These are phyloP conservation scores for Eristalis pertinax DNA, from an alignment of 2,888 invertebrate genomes.

Conservation along the genomic window DNA sequence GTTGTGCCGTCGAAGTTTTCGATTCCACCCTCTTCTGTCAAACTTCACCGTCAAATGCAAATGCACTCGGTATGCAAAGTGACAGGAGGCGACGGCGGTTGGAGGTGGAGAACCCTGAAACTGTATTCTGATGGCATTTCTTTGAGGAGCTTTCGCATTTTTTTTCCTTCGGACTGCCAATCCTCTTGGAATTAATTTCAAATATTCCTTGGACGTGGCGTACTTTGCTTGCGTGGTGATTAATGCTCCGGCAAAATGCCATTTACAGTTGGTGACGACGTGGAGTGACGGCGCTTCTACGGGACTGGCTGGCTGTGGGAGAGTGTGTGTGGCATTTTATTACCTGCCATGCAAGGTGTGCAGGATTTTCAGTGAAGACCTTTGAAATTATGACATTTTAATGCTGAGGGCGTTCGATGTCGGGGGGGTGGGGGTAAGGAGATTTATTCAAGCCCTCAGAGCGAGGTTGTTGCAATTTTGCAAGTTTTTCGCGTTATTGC, in stretches of 20 bases:
- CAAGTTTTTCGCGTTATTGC: slow-evolving; percentile 3
- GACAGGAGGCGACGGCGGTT: background rate
- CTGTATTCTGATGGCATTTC: background rate
- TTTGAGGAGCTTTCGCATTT: background rate
- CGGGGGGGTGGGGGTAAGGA: background rate
- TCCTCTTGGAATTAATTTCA: background rate
- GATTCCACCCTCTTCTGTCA: background rate
- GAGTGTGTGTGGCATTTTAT: slow-evolving; percentile 52
- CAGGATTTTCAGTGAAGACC: slow-evolving; percentile 31
- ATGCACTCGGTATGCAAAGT: slow-evolving; percentile 51
- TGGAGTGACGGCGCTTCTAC: slow-evolving; percentile 31
- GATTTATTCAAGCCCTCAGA: background rate
- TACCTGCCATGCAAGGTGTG: slow-evolving; percentile 35
- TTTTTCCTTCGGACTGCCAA: background rate
- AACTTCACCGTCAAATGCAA: slow-evolving; percentile 50
- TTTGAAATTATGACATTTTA: slow-evolving; percentile 64
- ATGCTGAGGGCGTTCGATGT: slow-evolving; percentile 6
- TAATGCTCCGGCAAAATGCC: slow-evolving; percentile 56
- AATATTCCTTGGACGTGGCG: slow-evolving; percentile 8
- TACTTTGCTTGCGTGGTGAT: slow-evolving; percentile 46
- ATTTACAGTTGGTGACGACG: slow-evolving; percentile 52
- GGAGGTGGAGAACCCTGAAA: background rate
- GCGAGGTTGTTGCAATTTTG: slow-evolving; percentile 14
- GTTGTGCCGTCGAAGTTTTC: background rate
- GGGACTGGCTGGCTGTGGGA: background rate